phyloP scores from a whole-genome alignment of 2,888 invertebrate species.

The Mactromeris polynyma region DNA sequence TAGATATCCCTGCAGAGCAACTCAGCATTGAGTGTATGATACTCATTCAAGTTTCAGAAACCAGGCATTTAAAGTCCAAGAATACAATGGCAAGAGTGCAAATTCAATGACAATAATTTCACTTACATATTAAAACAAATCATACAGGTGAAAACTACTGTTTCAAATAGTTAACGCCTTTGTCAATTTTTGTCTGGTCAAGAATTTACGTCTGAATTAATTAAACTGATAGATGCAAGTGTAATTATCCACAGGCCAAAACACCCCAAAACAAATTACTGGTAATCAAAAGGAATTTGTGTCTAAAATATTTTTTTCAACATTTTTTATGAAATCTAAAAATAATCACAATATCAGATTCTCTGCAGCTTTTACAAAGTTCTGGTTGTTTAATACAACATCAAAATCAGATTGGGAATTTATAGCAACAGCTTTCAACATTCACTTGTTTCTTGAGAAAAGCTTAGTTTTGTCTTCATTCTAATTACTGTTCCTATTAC shows the following conservation, averaged over 20 bases:
- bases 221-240: no score
- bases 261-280: no score
- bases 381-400: not conserved
- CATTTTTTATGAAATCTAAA: not conserved
- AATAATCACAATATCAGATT: not conserved
- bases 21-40: no score
- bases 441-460: not conserved
- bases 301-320: not conserved
- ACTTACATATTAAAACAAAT: no score
- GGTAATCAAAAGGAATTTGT: not conserved
- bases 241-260: no score
- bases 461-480: not conserved
- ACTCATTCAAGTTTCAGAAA: no score
- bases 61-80: no score
- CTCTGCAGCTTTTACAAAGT: not conserved
- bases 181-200: not conserved
- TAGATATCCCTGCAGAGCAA: no score
- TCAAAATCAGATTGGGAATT: not conserved
- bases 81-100: no score
- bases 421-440: constrained; percentile 22
- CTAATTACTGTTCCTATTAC: constrained; percentile 3
- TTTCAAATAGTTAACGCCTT: no score
- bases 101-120: no score
- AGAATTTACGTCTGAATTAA: not conserved
- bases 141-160: no score